Base-by-base conservation (phyloP, 2,888 invertebrate species). In the Eristalinus sepulchralis region DNA sequence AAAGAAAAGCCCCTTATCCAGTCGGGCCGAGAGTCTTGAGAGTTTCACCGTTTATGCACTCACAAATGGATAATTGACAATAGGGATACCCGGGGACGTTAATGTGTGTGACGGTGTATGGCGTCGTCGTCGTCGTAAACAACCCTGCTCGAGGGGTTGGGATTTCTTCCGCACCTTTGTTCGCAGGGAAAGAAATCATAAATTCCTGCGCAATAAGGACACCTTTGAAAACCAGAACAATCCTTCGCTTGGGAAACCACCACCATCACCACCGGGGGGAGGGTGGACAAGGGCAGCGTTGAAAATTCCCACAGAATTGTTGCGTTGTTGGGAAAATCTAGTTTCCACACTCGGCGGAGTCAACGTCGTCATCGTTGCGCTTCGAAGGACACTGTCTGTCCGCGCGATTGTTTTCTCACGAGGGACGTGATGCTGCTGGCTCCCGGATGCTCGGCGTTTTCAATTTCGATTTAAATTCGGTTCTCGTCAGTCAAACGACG, bases 161-260 rank as follows among this genome's bases (percentile, higher is more conserved):
- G 53, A 84, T 79, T 83, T 66, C 57, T 57, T n/a, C 20, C 66
- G n/a, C 4, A 22, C 55, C 62, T 72, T 77, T 66, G 70, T 47
- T 57, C 57, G 24, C 4, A 53, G 10, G 20, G 11, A 57, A 76
- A 66, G 71, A 27, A 83, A 72, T 68, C 62, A 60, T 73, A 34
- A 78, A 85, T 85, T 85, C 77, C 85, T 73, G 85, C 85, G 82
- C 82, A 85, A 78, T 85, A 77, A 67, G 47, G 24, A 57, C 8
- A 11, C 13, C 57, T n/a, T 13, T 57, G 57, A 5, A 27, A 27
- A 27, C 2, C 27, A 27, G 10, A 9, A 9, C n/a, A 66, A 67
- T 66, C 75, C 83, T 75, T 84, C 70, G 75, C 73, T 60, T 79
- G 79, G 70, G 70, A 83, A 80, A 27, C 27, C 66, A 75, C 73